A percentile compares a stretch with the other conserved stretches of the same genome.
Conservation (phyloP, 2,113 vertebrate genomes). For the Chelonoidis abingdonii region DNA sequence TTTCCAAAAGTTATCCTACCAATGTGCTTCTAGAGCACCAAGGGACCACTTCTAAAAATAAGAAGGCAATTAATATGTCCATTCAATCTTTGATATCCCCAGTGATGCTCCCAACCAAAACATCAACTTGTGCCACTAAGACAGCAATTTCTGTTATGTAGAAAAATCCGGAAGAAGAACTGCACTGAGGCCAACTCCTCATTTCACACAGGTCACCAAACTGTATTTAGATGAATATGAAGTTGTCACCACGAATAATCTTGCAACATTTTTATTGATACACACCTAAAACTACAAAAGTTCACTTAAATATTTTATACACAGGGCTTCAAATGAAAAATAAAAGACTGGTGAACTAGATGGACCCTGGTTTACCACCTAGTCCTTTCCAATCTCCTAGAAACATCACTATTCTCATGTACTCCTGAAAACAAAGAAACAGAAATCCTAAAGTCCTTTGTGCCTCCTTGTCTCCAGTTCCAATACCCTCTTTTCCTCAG, state of each 20-base stretch:
- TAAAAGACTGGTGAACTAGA: neutral
- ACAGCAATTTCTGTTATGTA: neutral
- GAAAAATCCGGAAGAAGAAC: neutral
- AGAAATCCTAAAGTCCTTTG: neutral
- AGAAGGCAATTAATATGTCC: neutral
- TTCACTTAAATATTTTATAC: neutral
- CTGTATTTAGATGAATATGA: neutral
- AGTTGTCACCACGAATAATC: rapidly evolving
- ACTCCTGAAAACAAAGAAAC: neutral
- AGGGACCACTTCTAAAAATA: neutral
- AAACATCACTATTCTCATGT: neutral
- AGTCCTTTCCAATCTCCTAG: rapidly evolving
- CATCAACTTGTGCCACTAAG: neutral
- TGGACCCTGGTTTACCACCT: neutral
- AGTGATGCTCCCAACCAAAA: neutral
- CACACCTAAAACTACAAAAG: neutral
- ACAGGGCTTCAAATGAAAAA: neutral
- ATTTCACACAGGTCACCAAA: neutral
- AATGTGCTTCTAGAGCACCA: neutral
- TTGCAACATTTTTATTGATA: neutral
- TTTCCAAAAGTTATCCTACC: neutral
- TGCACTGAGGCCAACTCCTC: neutral
- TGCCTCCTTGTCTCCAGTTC: neutral
- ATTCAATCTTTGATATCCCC: neutral
- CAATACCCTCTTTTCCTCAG: too few species aligned